Evolutionary conservation across 2,797 vertebrate species (phyloP).

Genomic region (Cynopterus sphinx): DNA sequence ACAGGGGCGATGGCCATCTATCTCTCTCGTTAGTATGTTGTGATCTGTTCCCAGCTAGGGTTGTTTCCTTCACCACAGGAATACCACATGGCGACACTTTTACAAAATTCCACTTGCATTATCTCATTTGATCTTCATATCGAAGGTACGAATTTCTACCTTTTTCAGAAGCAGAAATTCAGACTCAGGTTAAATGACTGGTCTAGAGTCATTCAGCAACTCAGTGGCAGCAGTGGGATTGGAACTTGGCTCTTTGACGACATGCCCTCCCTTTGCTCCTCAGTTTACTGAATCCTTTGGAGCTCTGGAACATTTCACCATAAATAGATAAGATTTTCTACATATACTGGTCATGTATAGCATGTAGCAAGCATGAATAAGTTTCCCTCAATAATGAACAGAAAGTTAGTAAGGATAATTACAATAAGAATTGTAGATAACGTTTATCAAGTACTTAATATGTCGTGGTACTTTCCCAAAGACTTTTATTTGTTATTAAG

Average conservation of each 20-base stretch:
- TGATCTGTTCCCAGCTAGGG: background rate
- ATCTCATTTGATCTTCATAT: conserved; percentile 33
- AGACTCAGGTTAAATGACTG: background rate
- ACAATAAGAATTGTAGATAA: background rate
- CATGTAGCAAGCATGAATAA: background rate
- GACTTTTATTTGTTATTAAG: background rate
- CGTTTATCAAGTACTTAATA: background rate
- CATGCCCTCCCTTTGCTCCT: background rate
- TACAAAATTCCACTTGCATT: background rate
- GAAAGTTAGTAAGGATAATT: background rate
- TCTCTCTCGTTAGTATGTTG: background rate
- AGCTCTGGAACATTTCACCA: background rate
- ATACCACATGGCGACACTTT: background rate
- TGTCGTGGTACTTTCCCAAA: background rate
- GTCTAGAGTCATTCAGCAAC: background rate
- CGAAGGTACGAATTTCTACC: background rate
- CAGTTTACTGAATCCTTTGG: background rate
- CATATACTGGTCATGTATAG: background rate
- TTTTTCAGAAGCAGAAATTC: conserved; percentile 34
- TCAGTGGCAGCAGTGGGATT: background rate
- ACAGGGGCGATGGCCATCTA: background rate
- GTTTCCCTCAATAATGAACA: conserved; percentile 15
- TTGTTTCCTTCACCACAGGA: background rate
- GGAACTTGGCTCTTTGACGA: background rate
- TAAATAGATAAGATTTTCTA: background rate